A percentile compares a stretch with the other conserved stretches of the same genome.
Conservation (phyloP, 1,140 invertebrate genomes). For the Heliothis subflexa region DNA sequence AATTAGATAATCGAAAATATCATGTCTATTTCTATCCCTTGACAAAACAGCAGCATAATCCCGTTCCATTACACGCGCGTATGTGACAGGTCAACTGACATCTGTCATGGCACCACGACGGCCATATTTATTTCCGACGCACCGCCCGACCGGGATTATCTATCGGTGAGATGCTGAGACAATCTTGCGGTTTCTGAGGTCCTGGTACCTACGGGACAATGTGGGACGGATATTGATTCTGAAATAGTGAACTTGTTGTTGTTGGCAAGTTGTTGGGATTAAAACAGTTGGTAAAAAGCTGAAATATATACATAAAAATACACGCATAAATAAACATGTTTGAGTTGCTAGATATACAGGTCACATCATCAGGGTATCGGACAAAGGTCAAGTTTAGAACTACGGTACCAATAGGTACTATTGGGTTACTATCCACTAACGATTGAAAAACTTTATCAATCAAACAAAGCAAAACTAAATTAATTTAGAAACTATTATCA, state of each 20-base stretch:
- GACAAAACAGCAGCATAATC: neutral
- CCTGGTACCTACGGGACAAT: neutral
- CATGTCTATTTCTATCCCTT: no score
- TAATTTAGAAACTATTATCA: neutral
- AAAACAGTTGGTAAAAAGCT: neutral
- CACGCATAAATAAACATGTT: no score
- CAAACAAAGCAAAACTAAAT: neutral
- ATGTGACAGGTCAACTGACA: neutral
- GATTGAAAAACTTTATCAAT: neutral
- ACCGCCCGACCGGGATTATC: neutral
- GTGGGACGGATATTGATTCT: neutral
- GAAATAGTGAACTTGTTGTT: neutral
- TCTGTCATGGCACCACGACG: neutral
- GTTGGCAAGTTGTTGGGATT: neutral
- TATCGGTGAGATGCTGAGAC: neutral
- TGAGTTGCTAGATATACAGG: no score
- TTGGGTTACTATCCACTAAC: no score
- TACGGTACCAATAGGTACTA: no score
- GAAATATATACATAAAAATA: no score
- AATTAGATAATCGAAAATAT: no score
- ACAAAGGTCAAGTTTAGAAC: no score
- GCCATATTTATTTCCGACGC: conserved; percentile 14
- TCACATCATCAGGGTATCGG: no score
- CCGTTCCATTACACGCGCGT: no score
- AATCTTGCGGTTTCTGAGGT: conserved; percentile 6